Conservation (phyloP, 53 echinoderm and acorn worm genomes). For the Luidia sarsii region DNA sequence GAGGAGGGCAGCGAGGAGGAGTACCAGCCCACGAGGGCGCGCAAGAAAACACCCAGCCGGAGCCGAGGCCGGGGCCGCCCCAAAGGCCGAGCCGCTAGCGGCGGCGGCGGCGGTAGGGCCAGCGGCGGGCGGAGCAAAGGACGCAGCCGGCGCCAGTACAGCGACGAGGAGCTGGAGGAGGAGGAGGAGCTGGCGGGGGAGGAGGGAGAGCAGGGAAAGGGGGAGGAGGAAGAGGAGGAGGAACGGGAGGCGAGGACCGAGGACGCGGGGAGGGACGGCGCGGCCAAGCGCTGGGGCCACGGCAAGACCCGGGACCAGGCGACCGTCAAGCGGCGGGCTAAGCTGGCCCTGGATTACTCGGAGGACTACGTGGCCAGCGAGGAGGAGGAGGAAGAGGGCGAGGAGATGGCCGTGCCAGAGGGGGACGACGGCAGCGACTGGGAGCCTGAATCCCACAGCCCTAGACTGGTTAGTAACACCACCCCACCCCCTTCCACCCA, state of each 20-base stretch:
- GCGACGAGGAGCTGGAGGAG: conserved; percentile 23
- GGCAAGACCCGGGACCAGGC: conserved; percentile 55
- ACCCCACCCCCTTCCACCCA: too few relatives aligned
- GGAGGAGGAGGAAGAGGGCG: conserved; percentile 61
- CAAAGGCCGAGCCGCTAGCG: conserved; percentile 5
- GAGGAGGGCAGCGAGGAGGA: conserved; percentile 52
- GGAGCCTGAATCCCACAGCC: conserved; percentile 70
- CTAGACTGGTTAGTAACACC: conserved; percentile 40
- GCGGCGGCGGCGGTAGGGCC: conserved; percentile 22
- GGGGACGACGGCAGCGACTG: conserved; percentile 83
- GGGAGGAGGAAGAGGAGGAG: conserved; percentile 57
- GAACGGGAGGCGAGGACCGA: not conserved
- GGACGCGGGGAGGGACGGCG: conserved; percentile 46
- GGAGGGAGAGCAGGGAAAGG: conserved; percentile 8
- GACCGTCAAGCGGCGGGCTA: conserved; percentile 59
- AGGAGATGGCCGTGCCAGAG: conserved; percentile 62
- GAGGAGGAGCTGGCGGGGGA: conserved; percentile 16
- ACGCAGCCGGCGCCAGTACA: not conserved
- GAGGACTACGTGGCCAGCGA: conserved; percentile 61
- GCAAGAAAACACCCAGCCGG: conserved; percentile 42
- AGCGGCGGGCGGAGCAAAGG: conserved; percentile 20
- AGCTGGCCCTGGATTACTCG: conserved; percentile 65
- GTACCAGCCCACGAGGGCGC: conserved; percentile 8
- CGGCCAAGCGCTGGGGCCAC: conserved; percentile 37
- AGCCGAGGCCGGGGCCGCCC: conserved; percentile 69